Base-by-base conservation (phyloP, 1,140 invertebrate species). In the Drosophila lacteicornis region DNA sequence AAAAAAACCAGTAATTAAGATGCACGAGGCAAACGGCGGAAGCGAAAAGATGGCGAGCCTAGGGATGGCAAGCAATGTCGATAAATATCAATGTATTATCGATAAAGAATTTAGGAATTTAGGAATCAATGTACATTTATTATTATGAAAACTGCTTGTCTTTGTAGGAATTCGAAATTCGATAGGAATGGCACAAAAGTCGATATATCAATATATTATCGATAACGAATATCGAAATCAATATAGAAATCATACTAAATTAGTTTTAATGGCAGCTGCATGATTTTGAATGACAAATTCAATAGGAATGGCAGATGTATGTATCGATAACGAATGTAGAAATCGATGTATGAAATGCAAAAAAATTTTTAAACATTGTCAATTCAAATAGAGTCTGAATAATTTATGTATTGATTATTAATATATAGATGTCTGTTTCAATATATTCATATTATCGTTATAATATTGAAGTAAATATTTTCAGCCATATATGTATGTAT, bases 21-120 rank as follows among this genome's bases (percentile, higher is more conserved):
- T 87, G 84, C 84, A 90, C 84, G 84, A 84, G 85, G 85, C 84
- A 84, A 86, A 88, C 84, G 56, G 74, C 84, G 84, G 84, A 87
- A 87, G 85, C 80, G 75, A 79, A 80, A 87, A 87, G 76, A 87
- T 87, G 83, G 84, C 83, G 51, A 0, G 33, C 19, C 51, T 13
- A 38, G 33, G 51, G 51, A 55, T 55, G 19, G 36, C 19, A 38
- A 8, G 7, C 17, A n/a, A 33, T 2, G 4, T 38, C 36, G 36
- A 36, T 36, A 40, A 4, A 13, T 51, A 12, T 2, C 15, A 27
- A 49, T 30, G 15, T 36, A 36, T 22, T 38, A 36, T 22, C 12
- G 6, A 22, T 55, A 13, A 22, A 2, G n/a, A 50, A 7, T 19
- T 27, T 6, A 7, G 27, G 3, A 27, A 25, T 25, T 25, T 25